Conservation (phyloP, 37 sponge, comb jelly and placozoan genomes). For the Agelas oroides region DNA sequence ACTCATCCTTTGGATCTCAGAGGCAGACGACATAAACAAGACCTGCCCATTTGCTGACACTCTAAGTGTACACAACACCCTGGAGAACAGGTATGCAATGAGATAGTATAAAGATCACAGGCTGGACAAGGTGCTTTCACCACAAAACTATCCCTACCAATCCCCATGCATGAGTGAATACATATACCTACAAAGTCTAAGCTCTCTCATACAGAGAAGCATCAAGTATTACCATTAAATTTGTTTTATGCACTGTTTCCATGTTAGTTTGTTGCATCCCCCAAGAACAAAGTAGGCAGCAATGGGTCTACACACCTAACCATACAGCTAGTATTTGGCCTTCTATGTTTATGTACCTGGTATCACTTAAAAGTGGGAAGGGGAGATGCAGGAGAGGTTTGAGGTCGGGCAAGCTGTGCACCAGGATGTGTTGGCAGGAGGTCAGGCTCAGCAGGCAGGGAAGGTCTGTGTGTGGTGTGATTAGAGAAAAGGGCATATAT, state of each 20-base stretch:
- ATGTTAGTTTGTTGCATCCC: too few species aligned
- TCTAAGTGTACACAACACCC: slow-evolving; percentile 32
- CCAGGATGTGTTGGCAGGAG: slow-evolving; percentile 17
- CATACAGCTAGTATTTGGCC: too few species aligned
- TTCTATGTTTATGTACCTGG: not conserved
- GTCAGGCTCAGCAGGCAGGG: slow-evolving; percentile 40
- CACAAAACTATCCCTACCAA: too few species aligned
- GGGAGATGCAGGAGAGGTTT: slow-evolving; percentile 14
- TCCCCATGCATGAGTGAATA: too few species aligned
- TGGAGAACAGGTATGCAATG: not conserved
- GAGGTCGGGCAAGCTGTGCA: slow-evolving; percentile 41
- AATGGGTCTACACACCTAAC: too few species aligned
- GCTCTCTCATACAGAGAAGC: too few species aligned
- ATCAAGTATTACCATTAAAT: too few species aligned
- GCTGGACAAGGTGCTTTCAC: too few species aligned
- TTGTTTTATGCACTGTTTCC: too few species aligned
- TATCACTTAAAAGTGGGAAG: slow-evolving; percentile 17
- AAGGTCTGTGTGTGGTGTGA: slow-evolving; percentile 29
- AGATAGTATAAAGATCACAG: too few species aligned
- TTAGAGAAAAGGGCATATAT: not conserved
- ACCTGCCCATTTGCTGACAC: slow-evolving; percentile 51
- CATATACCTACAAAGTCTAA: too few species aligned
- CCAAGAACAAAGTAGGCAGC: too few species aligned
- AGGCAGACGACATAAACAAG: slow-evolving; percentile 41
- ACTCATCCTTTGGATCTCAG: slow-evolving; percentile 51